Evolutionary conservation across 2,113 vertebrate genomes (phyloP), one percentile per base, ranked within the genome.

Genomic region (Anarrhichthys ocellatus): DNA sequence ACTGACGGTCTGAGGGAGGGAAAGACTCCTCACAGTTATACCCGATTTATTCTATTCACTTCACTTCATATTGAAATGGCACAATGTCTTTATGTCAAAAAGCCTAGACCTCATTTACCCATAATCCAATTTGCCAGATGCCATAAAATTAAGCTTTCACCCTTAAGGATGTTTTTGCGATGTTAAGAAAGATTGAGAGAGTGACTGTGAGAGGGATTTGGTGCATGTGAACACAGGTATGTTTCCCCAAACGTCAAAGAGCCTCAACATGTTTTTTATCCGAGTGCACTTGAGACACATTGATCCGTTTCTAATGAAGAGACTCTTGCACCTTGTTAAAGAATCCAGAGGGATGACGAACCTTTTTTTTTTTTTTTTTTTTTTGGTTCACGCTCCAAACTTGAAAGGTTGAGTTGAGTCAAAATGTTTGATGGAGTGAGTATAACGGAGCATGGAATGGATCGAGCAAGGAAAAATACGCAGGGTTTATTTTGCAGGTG

Each of bases 1-100:
- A 71, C 62, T 54, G 59, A 61, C 66, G 34, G 58, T 73, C 67
- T 46, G 59, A 83, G 67, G 29, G 68, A 79, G 62, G 38, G 22
- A 74, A 61, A 73, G 65, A 44, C 61, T 34, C 18, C 76, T 90
- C 67, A 52, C 78, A 63, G 67, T 83, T 89, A 34, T 85, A 58
- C 22, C 46, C 89, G 88, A 92, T 92, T 90, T 79, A 90, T 88
- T 92, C 78, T 77, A 68, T 91, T 91, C 65, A 80, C 85, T 83
- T 78, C 74, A 4, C 32, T 32, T 32, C 32, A 83, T 85, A 89
- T 87, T 88, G 66, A 86, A 82, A 81, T 88, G 48, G 29, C 77
- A 79, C 73, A 83, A 66, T 64, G 50, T 79, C 71, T 66, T 75
- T 72, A 52, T 78, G 65, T 83, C 76, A 88, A 67, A 82, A 52